Conservation (phyloP, 2,888 invertebrate species). For the Spodoptera littoralis region DNA sequence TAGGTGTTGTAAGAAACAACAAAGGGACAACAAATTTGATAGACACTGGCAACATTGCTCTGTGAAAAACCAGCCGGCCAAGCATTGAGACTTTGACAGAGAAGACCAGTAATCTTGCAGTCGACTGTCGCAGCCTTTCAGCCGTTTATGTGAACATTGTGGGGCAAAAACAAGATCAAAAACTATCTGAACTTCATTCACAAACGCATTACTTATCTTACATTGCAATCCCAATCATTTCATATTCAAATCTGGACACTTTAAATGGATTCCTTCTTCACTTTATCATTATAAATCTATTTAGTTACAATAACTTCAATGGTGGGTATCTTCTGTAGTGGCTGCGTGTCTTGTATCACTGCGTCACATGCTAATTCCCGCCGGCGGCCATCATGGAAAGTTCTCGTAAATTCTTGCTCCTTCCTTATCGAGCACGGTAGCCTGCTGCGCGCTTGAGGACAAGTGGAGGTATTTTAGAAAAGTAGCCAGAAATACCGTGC, state of each 20-base stretch:
- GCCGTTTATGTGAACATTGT: too few species aligned
- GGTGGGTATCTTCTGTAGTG: conserved; percentile 11
- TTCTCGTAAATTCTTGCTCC: conserved; percentile 50
- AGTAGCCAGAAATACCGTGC: conserved; percentile 13
- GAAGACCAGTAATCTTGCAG: too few species aligned
- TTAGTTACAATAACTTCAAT: conserved; percentile 29
- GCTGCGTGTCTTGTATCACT: conserved; percentile 45
- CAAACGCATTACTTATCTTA: too few species aligned
- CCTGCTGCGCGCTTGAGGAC: conserved; percentile 55
- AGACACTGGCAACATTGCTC: too few species aligned
- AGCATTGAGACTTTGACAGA: too few species aligned
- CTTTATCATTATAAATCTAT: conserved; percentile 38
- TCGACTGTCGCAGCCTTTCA: too few species aligned
- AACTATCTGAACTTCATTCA: too few species aligned
- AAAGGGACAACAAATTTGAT: too few species aligned
- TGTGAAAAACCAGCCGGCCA: too few species aligned
- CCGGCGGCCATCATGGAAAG: conserved; percentile 56
- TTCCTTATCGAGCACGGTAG: conserved; percentile 43
- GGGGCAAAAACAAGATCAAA: too few species aligned
- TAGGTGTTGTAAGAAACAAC: too few species aligned
- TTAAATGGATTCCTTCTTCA: neutral
- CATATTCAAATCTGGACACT: conserved; percentile 5
- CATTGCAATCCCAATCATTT: neutral
- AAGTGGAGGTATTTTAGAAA: conserved; percentile 24
- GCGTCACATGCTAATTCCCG: conserved; percentile 40